Percentiles rank a stretch among this genome's conserved stretches.
Conservation (phyloP, 1,140 invertebrate genomes). For the Drosophila nasuta region DNA sequence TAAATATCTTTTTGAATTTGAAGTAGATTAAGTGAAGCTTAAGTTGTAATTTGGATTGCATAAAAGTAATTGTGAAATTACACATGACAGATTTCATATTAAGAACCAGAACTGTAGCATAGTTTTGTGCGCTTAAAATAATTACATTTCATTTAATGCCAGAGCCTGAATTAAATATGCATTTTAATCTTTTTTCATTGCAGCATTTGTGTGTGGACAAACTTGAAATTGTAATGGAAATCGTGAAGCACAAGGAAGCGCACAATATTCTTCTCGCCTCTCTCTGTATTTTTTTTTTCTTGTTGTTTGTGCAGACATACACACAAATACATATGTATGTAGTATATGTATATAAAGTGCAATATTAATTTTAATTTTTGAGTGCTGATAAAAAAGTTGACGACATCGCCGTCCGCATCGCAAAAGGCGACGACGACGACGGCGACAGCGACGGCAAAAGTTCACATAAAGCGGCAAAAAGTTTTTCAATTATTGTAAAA, state of each 20-base stretch:
- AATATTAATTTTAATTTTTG: conserved; percentile 76
- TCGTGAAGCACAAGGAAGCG: conserved; percentile 4
- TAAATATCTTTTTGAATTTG: too few species aligned
- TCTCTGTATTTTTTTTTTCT: not conserved
- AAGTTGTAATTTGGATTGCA: not conserved
- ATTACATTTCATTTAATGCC: not conserved
- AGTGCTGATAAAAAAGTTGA: conserved; percentile 67
- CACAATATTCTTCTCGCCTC: conserved; percentile 10
- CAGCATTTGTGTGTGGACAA: conserved; percentile 37
- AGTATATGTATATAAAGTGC: conserved; percentile 21
- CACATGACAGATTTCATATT: too few species aligned
- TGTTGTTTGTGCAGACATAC: not conserved
- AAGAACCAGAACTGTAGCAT: not conserved
- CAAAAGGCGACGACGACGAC: conserved; percentile 13
- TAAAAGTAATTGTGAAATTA: too few species aligned
- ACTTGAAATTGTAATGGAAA: conserved; percentile 38
- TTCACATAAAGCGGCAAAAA: conserved; percentile 77
- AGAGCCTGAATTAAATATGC: conserved; percentile 10
- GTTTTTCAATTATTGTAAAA: conserved; percentile 83
- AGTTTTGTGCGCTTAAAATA: not conserved
- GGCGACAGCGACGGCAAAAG: conserved; percentile 62
- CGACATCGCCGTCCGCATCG: conserved; percentile 25
- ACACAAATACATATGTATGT: not conserved
- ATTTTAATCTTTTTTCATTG: conserved; percentile 29
- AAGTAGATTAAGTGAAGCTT: too few species aligned